A percentile compares a stretch with the other conserved stretches of the same genome.
Evolutionary conservation across 2,888 invertebrate species (phyloP).

Genomic region (Odontocerum albicorne): DNA sequence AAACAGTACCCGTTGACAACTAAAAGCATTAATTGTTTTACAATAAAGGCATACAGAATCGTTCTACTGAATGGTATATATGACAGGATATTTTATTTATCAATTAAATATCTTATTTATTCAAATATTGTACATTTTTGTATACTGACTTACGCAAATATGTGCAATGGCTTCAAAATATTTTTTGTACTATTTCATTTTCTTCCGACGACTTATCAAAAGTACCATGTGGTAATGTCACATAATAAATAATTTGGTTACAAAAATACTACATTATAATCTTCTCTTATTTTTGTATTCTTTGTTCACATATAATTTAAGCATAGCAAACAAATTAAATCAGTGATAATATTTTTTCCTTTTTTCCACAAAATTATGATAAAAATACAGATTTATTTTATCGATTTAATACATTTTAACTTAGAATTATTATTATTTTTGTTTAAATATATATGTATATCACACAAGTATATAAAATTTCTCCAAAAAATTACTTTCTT

Average conservation of each 20-base stretch:
- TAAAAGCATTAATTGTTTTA: slow-evolving; percentile 34
- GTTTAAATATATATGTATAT: slow-evolving; percentile 32
- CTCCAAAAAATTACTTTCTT: slow-evolving; percentile 34
- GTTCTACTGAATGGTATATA: slow-evolving; percentile 29
- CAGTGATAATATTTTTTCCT: slow-evolving; percentile 22
- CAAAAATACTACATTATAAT: slow-evolving; percentile 36
- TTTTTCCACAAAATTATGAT: slow-evolving; percentile 35
- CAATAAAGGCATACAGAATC: slow-evolving; percentile 33
- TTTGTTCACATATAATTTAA: slow-evolving; percentile 33
- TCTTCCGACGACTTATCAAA: slow-evolving; percentile 20
- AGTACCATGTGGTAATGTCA: slow-evolving; percentile 29
- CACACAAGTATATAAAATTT: slow-evolving; percentile 36
- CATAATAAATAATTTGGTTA: slow-evolving; percentile 25
- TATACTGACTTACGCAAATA: slow-evolving; percentile 35
- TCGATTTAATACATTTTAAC: slow-evolving; percentile 29
- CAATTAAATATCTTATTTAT: slow-evolving; percentile 32
- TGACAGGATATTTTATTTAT: slow-evolving; percentile 28
- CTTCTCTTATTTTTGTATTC: slow-evolving; percentile 24
- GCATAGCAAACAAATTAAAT: slow-evolving; percentile 34
- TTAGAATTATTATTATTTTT: slow-evolving; percentile 32
- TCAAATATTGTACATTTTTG: slow-evolving; percentile 36
- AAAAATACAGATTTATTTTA: slow-evolving; percentile 34
- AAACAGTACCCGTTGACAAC: slow-evolving; percentile 32
- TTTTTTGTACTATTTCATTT: slow-evolving; percentile 36
- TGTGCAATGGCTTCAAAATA: slow-evolving; percentile 34